These are phyloP conservation scores for Serilophus lunatus DNA, from an alignment of 2,113 vertebrate species.

Conservation along the genomic window DNA sequence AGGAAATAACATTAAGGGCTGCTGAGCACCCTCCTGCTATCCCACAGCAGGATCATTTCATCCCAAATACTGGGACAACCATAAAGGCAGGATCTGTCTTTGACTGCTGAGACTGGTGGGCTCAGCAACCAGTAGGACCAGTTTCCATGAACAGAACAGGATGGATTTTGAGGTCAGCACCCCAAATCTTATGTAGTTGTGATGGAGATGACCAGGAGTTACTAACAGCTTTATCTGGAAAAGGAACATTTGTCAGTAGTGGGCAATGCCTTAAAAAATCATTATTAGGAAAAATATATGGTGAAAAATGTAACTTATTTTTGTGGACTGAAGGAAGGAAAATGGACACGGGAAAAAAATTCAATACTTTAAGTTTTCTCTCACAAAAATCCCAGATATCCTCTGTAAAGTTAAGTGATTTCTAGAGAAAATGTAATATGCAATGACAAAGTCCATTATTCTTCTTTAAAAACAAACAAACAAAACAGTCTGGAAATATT, in stretches of 20 bases:
- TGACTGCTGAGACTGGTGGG: not conserved
- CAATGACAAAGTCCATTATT: not conserved
- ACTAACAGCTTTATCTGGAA: not conserved
- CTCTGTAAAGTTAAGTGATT: not conserved
- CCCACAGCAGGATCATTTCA: not conserved
- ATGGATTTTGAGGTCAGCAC: slow-evolving; percentile 37
- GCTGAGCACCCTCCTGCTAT: not conserved
- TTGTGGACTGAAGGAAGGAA: not conserved
- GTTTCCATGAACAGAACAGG: not conserved
- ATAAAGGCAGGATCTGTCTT: not conserved
- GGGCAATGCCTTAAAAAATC: not conserved
- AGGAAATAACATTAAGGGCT: not conserved
- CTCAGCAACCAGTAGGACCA: not conserved
- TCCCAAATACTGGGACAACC: not conserved
- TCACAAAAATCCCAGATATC: not conserved
- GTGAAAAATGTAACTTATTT: not conserved
- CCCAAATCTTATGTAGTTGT: not conserved
- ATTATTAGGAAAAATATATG: not conserved
- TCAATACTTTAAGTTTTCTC: not conserved
- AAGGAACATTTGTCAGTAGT: not conserved
- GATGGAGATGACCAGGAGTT: slow-evolving; percentile 3
- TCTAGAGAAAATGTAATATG: not conserved
- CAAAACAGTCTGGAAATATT: not conserved
- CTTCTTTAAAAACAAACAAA: not conserved
- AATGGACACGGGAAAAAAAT: accelerated